Conservation (phyloP, 2,113 vertebrate species). For the Halichoeres trimaculatus region DNA sequence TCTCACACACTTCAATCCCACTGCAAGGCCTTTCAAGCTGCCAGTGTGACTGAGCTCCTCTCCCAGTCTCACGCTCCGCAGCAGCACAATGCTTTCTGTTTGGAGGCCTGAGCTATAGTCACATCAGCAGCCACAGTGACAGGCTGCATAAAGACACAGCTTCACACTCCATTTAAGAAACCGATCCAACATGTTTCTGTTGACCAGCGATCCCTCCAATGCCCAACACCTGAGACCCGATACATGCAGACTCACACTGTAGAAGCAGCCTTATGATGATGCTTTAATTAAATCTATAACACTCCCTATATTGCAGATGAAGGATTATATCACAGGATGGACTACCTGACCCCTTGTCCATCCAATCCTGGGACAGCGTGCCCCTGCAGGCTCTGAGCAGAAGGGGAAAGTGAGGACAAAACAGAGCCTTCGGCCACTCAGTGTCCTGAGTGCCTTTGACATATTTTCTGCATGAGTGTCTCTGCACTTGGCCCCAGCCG, state of each 20-base stretch:
- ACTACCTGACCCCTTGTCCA: background rate
- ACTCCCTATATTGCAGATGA: background rate
- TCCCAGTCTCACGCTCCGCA: slow-evolving; percentile 52
- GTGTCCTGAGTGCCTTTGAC: slow-evolving; percentile 46
- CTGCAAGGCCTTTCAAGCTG: slow-evolving; percentile 51
- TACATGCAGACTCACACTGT: background rate
- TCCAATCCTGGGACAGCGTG: background rate
- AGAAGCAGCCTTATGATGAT: background rate
- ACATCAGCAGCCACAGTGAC: slow-evolving; percentile 31
- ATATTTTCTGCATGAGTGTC: slow-evolving; percentile 60
- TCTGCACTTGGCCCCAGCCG: slow-evolving; percentile 34
- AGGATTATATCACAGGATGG: background rate
- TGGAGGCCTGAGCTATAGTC: slow-evolving; percentile 22
- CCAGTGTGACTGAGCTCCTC: slow-evolving; percentile 55
- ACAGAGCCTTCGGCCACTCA: slow-evolving; percentile 13
- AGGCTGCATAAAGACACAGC: slow-evolving; percentile 42
- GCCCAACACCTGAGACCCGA: slow-evolving; percentile 32
- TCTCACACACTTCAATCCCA: slow-evolving; percentile 24
- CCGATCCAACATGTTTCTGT: slow-evolving; percentile 47
- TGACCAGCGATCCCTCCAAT: slow-evolving; percentile 5
- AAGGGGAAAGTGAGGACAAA: slow-evolving; percentile 9
- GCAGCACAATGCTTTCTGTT: slow-evolving; percentile 59
- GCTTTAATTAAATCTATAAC: background rate
- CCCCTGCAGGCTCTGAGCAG: background rate
- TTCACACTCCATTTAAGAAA: slow-evolving; percentile 13